Evolutionary conservation across 2,797 vertebrate species (phyloP), one percentile per base, ranked within the genome.

Genomic region (Sebastes minor): DNA sequence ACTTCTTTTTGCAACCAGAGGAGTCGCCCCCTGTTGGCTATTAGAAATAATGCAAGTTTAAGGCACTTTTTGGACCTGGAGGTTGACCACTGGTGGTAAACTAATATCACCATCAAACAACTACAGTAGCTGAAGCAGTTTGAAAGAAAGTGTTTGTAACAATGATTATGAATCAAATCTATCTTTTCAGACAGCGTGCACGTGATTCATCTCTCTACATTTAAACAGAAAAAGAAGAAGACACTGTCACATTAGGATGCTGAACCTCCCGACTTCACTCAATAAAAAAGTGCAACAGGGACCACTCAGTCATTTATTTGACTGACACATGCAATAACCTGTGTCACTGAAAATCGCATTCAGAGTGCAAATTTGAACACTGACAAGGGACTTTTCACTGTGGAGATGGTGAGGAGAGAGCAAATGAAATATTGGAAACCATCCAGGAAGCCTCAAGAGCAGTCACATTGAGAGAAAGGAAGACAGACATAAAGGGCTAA

Each of bases 241-340:
- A 57, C 8, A 12, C 4, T 52, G 18, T 71, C 56, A 28, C 53
- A 13, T 69, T 6, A 42, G 25, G 30, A 42, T 46, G 32, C 13
- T 66, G 38, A 57, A 42, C 32, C 16, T 23, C 28, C 70, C 30
- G 55, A 65, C 22, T 55, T 63, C 8, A 70, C 63, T 71, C 55
- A 20, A 23, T 20, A 8, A 55, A 53, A 76, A 61, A 49, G 27
- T 25, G 20, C 53, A 66, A 42, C 20, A 46, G 46, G 38, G 66
- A 70, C 63, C 46, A 27, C 70, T 69, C 46, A 4, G 42, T 65
- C 20, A 78, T 83, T 69, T 67, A 69, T 81, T 85, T 85, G 86
- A 91, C 2, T 80, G 90, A 71, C 76, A 60, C 42, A 49, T 71
- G 72, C 81, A 88, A 90, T 88, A 88, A 88, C 63, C n/a, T 55